Base-by-base conservation (phyloP, 1,140 invertebrate species). In the Diorhabda elongata region DNA sequence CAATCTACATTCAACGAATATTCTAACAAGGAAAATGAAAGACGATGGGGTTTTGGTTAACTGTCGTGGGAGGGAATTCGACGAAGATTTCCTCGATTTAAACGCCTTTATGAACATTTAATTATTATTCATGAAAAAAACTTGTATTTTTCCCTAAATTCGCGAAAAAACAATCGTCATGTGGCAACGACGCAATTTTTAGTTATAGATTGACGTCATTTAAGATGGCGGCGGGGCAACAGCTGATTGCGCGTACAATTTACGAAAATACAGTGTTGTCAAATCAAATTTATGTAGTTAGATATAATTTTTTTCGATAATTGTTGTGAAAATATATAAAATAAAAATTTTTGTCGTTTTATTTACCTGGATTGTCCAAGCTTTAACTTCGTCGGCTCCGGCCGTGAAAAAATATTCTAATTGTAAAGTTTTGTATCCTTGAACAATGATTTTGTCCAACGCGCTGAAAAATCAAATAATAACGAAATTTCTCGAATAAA, bases 401-500 rank as follows among this genome's bases (percentile, higher is more conserved):
- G 90, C 85, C 4, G 98, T 99, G 83, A 99, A 99, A 87, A 99
- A 99, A 81, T 99, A 99, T 77, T 94, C 92, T 61, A 98, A 83
- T 75, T 97, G 93, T 42, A 99, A 84, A 3, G 96, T 91, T 81
- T 97, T 98, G 85, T 99, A 99, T 60, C 98, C 98, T 79, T 93
- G 95, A 0, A 97, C 86, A 73, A 99, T 98, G 70, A 99, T 99
- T 84, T 99, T 99, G 73, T 98, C 96, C 75, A 99, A 83, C 47
- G 92, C 89, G 82, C 94, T 96, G 64, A 66, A 76, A 79, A 59
- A 74, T 72, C 63, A 73, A 68, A 69, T 62, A 61, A 44, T 6
- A 42, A 61, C 42, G 9, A 61, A n/a, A n/a, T 7, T 56, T 6
- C n/a, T 56, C n/a, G 52, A 56, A 7, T 56, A 56, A 6, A 26